A percentile compares a stretch with the other conserved stretches of the same genome.
Evolutionary conservation across 2,888 invertebrate genomes (phyloP).

Genomic region (Cistogaster globosa): DNA sequence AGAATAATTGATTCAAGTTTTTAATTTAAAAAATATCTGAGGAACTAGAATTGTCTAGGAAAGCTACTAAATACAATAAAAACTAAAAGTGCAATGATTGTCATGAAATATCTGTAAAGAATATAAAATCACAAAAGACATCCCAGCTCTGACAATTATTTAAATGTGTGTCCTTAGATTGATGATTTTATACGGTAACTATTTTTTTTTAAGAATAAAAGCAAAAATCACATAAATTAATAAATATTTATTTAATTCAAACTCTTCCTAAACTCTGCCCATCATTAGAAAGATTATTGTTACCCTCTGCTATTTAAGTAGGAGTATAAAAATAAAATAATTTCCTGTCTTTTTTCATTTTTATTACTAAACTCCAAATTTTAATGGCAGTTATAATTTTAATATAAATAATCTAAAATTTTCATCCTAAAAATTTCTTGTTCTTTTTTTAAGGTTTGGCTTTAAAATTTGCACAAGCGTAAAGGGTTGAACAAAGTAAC

Average conservation of each 20-base stretch:
- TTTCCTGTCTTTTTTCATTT: slow-evolving; percentile 24
- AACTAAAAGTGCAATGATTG: too few species aligned
- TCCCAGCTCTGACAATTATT: too few species aligned
- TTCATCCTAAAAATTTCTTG: slow-evolving; percentile 42
- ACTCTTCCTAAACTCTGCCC: not conserved
- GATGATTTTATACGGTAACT: too few species aligned
- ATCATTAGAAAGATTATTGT: not conserved
- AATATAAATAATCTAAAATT: slow-evolving; percentile 40
- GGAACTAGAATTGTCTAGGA: too few species aligned
- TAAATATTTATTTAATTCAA: not conserved
- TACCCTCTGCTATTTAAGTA: slow-evolving; percentile 9
- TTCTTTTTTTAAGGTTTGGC: slow-evolving; percentile 64
- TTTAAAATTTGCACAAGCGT: slow-evolving; percentile 31
- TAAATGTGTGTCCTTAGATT: too few species aligned
- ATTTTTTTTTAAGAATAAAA: too few species aligned
- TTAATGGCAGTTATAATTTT: slow-evolving; percentile 27
- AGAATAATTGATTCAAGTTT: too few species aligned
- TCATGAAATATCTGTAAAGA: too few species aligned
- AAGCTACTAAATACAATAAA: too few species aligned
- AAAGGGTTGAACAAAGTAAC: slow-evolving; percentile 14
- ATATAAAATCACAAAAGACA: too few species aligned
- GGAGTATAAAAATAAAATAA: not conserved
- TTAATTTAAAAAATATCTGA: too few species aligned
- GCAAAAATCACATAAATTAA: not conserved
- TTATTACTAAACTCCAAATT: not conserved